Evolutionary conservation across 2,113 vertebrate genomes (phyloP).

Genomic region (Haemorhous mexicanus): DNA sequence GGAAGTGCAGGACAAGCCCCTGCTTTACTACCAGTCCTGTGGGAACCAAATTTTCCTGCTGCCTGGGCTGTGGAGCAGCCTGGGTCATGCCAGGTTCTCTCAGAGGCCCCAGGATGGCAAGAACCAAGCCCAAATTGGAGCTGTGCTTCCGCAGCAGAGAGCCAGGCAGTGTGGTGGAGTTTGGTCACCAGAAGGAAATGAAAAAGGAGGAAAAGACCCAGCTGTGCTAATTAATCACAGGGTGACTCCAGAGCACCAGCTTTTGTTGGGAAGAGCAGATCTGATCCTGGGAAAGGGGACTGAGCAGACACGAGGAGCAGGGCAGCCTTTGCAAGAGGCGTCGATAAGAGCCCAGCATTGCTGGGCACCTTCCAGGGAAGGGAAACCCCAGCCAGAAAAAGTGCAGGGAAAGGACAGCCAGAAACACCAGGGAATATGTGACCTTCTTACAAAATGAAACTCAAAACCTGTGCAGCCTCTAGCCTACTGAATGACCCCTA

Average conservation of each 20-base stretch:
- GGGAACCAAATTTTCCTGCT: background rate
- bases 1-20: background rate
- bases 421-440: background rate
- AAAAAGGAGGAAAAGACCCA: background rate
- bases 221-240: background rate
- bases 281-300: background rate
- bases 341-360: background rate
- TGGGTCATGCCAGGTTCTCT: background rate
- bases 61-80: background rate
- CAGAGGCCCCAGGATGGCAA: background rate
- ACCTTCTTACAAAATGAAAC: background rate
- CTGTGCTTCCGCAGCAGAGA: background rate
- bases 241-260: background rate
- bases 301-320: background rate
- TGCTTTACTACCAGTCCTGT: background rate
- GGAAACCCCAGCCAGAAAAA: background rate
- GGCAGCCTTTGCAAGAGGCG: background rate
- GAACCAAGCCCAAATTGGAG: fast-evolving
- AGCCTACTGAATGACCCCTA: background rate
- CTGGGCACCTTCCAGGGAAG: background rate
- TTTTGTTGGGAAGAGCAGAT: background rate
- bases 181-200: background rate
- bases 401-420: background rate
- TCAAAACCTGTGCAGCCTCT: background rate
- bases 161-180: background rate